phyloP scores from a whole-genome alignment of 2,797 vertebrate species.

The Bucorvus abyssinicus region DNA sequence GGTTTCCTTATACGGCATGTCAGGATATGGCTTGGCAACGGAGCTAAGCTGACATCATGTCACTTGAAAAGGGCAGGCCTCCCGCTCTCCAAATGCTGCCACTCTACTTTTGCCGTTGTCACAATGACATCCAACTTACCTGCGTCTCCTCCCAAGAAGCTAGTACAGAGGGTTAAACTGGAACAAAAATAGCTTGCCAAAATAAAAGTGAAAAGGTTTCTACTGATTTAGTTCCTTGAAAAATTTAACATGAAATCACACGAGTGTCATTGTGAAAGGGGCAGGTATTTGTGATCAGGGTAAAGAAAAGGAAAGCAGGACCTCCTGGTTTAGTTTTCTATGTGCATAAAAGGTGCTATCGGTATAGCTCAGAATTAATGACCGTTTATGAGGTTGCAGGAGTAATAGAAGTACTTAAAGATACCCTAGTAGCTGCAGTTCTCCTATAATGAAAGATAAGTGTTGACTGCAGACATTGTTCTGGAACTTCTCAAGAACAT shows the following conservation, averaged over 20 bases:
- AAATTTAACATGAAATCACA: not conserved
- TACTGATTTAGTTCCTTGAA: not conserved
- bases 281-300: not conserved
- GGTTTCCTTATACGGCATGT: not conserved
- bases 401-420: not conserved
- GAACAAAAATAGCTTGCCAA: not conserved
- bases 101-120: not conserved
- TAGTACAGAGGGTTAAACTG: not conserved
- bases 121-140: not conserved
- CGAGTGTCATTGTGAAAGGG: not conserved
- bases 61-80: not conserved
- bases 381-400: not conserved
- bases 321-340: not conserved
- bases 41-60: not conserved
- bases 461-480: not conserved
- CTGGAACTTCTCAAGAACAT: not conserved
- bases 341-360: not conserved
- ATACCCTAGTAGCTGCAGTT: not conserved
- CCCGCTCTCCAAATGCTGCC: not conserved
- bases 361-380: not conserved
- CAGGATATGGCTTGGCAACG: not conserved
- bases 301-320: not conserved
- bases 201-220: not conserved
- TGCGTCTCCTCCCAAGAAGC: not conserved
- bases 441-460: not conserved